A percentile compares a stretch with the other conserved stretches of the same genome.
Conservation (phyloP, 2,113 vertebrate genomes). For the Eolophus roseicapilla region DNA sequence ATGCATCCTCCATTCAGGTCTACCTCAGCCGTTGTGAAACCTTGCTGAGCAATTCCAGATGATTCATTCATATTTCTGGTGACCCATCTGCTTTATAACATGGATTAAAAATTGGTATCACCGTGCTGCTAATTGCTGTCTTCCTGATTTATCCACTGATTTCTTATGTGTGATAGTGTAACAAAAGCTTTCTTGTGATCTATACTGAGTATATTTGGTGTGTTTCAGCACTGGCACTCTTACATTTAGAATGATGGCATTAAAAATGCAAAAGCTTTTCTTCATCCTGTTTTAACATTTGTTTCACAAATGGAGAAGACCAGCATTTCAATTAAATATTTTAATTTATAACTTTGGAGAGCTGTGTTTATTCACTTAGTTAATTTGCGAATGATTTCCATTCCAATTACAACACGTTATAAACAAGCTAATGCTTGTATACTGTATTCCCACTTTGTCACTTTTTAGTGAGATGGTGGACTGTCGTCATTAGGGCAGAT, state of each 20-base stretch:
- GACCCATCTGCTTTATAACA: not conserved
- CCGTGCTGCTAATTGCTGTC: not conserved
- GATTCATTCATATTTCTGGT: not conserved
- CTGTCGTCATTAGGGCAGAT: not conserved
- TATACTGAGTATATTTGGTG: not conserved
- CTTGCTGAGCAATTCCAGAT: not conserved
- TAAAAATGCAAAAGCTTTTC: constrained; percentile 21
- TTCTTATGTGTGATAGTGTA: not conserved
- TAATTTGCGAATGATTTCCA: constrained; percentile 7
- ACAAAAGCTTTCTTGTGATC: not conserved
- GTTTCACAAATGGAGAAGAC: not conserved
- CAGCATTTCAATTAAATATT: not conserved
- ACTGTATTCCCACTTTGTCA: not conserved
- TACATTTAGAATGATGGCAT: not conserved
- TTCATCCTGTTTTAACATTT: not conserved
- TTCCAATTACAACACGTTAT: not conserved
- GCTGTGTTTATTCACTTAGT: constrained; percentile 26
- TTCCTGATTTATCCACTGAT: not conserved
- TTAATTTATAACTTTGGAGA: constrained; percentile 22
- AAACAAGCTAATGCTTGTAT: not conserved
- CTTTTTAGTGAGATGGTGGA: not conserved
- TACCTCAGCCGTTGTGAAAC: not conserved
- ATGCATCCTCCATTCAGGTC: not conserved
- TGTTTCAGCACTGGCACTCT: not conserved
- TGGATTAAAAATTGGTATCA: not conserved